Base-by-base conservation (phyloP, 2,113 vertebrate genomes). In the Sitta europaea region DNA sequence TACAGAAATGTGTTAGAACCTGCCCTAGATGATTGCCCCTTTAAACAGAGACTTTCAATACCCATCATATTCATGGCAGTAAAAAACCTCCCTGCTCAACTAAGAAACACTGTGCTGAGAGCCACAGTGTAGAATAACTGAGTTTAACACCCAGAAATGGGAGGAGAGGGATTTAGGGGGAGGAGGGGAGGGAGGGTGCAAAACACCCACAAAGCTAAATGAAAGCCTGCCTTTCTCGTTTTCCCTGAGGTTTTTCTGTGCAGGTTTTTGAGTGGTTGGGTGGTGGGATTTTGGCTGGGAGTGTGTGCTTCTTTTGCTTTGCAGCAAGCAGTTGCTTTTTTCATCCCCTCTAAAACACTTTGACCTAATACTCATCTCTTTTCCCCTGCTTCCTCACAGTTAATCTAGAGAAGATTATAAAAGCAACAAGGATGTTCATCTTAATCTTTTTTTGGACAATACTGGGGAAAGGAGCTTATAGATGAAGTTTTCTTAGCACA, bases 351-450 rank as follows among this genome's bases (percentile, higher is more conserved):
- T 83, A 85, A 54, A 87, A 63, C 2, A 3, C 22, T 86, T 68
- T 71, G 65, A 53, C 58, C 38, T 76, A 93, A 85, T 51, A 84
- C 25, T 70, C 50, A 42, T 53, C 51, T 84, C 42, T 84, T 43
- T 51, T 19, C 5, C 40, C 20, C 9, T 2, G 6, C 33, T 53
- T 42, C 25, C 51, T 63, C 77, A 40, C 10, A 72, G 54, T 88
- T 94, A 92, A 95, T 81, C 78, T 81, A 84, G 35, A 62, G 35
- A 65, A 85, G 73, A 97, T 93, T 85, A 70, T 42, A 66, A 88
- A 94, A 83, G 25, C 35, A 86, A 86, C 51, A 51, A 79, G 31
- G 12, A 63, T 90, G 43, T 42, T n/a, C 25, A 91, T 74, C 87
- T 66, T 91, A 83, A 94, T 91, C 79, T 66, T 65, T 71, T 91